Evolutionary conservation across 2,113 vertebrate species (phyloP).

Genomic region (Paedocypris sp.): DNA sequence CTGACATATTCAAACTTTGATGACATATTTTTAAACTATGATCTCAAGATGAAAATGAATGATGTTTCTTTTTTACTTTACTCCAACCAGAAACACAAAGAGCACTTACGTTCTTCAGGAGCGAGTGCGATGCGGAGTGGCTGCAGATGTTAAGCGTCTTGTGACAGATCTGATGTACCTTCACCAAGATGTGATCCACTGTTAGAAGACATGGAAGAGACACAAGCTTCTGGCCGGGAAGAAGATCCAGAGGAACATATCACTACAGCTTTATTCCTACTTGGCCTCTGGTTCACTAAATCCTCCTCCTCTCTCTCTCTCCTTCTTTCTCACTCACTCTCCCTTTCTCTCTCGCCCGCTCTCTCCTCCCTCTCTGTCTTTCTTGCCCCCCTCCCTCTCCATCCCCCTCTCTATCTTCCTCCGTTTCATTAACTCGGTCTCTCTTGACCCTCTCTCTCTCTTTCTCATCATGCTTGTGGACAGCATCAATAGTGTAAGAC

Average conservation of each 20-base stretch:
- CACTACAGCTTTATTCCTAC: slow-evolving; percentile 13
- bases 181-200: slow-evolving; percentile 45
- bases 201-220: slow-evolving; percentile 43
- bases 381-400: background rate
- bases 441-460: background rate
- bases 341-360: background rate
- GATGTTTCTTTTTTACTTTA: too few species aligned
- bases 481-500: slow-evolving; percentile 15
- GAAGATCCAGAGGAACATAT: slow-evolving; percentile 14
- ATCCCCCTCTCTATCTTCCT: slow-evolving; percentile 8
- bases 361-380: background rate
- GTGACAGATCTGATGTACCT: slow-evolving; percentile 48
- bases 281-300: slow-evolving; percentile 1
- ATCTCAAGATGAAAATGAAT: too few species aligned
- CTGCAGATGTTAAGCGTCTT: slow-evolving; percentile 34
- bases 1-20: slow-evolving; percentile 25
- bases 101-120: slow-evolving; percentile 45
- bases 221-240: slow-evolving; percentile 21
- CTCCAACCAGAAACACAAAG: background rate
- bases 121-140: slow-evolving; percentile 28
- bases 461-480: background rate
- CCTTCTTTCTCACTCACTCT: background rate
- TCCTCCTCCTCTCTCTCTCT: slow-evolving; percentile 12
- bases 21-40: background rate
- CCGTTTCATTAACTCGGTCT: background rate